Base-by-base conservation (phyloP, 2,113 vertebrate genomes). In the Bos indicus region DNA sequence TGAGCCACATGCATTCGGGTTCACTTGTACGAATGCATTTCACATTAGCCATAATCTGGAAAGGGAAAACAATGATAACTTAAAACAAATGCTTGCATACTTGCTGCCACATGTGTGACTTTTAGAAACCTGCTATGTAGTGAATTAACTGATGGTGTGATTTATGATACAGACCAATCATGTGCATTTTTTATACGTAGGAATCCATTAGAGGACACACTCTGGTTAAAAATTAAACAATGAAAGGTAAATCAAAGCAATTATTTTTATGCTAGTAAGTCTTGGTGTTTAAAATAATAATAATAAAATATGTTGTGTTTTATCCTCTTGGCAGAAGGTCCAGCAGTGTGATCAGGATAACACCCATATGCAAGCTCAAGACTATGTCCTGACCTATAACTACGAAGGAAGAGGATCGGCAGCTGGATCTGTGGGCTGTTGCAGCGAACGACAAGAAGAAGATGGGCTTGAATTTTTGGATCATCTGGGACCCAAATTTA, bases 401-500 rank as follows among this genome's bases (percentile, higher is more conserved):
- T 99, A 99, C 7, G 99, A 99, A 99, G 99, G 99, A 88, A 98
- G 48, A 96, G 99, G 99, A 90, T 99, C 99, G 0, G 71, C 95
- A 2, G 99, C 99, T 64, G 99, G 99, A 40, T 99, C 99, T 52
- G 98, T 99, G 77, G 99, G 99, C 43, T 99, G 99, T 98, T 99
- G 99, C 98, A 99, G 99, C 83, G 99, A 99, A 71, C 97, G 97
- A 25, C 99, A 97, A 46, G 99, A 99, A 7, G 99, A 99, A 57
- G 98, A 99, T 0, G 98, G 98, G 1, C 99, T 99, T 54, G 99
- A 99, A 83, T 99, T 99, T 99, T 98, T 99, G 92, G 99, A 99
- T 98, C 98, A 99, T 25, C 98, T 99, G 62, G 99, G 99, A 90
- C 99, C 99, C 64, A 99, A 99, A 98, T 99, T 99, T 99, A 99